phyloP scores from a whole-genome alignment of 2,797 vertebrate species.

The Gadopsis bispinosus region DNA sequence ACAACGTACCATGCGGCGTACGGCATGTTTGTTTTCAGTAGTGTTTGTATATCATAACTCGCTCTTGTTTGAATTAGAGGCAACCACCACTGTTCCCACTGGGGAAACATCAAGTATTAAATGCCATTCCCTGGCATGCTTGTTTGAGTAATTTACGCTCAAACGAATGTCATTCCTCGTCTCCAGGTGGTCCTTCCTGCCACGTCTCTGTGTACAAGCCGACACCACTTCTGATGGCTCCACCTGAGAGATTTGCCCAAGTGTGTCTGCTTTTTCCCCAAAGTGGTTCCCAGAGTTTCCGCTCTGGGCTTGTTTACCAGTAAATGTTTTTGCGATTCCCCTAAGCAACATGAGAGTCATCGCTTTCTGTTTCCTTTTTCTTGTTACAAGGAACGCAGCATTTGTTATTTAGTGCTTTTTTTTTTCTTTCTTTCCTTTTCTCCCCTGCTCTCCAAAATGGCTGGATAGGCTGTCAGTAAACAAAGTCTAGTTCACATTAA shows the following conservation, averaged over 20 bases:
- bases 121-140: conserved; percentile 79
- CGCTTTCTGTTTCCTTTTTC: conserved; percentile 44
- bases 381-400: conserved; percentile 44
- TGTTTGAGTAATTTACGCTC: conserved; percentile 85
- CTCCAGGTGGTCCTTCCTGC: conserved; percentile 83
- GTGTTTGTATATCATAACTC: conserved; percentile 69
- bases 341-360: conserved; percentile 63
- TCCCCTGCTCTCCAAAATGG: conserved; percentile 51
- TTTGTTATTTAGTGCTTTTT: conserved; percentile 52
- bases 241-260: conserved; percentile 86
- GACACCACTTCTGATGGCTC: conserved; percentile 81
- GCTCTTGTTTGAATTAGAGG: conserved; percentile 71
- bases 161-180: conserved; percentile 78
- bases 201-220: conserved; percentile 69
- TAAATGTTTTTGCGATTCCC: conserved; percentile 81
- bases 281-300: conserved; percentile 73
- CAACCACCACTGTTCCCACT: conserved; percentile 65
- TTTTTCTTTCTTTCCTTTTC: no score
- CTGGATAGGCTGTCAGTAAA: conserved; percentile 70
- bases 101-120: conserved; percentile 80
- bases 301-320: conserved; percentile 84
- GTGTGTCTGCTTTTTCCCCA: conserved; percentile 75
- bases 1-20: conserved; percentile 46
- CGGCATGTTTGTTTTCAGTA: conserved; percentile 74
- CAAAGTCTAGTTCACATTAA: conserved; percentile 79